Evolutionary conservation across 2,113 vertebrate species (phyloP), one percentile per base, ranked within the genome.

Genomic region (Enhydra lutris): DNA sequence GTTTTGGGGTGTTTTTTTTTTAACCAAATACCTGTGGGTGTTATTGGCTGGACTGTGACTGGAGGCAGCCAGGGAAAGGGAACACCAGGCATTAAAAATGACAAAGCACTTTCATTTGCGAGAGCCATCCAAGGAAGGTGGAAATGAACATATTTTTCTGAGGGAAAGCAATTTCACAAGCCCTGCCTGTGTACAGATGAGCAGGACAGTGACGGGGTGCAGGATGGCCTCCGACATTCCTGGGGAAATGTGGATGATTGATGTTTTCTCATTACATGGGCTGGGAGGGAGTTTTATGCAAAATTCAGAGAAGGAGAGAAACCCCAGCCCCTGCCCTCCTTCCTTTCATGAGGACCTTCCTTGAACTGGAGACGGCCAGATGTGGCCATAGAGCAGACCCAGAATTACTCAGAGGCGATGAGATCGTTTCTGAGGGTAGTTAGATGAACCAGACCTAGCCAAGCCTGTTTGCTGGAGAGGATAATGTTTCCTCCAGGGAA

Each of bases 21-120:
- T 52, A 85, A 57, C 15, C 83, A 89, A 88, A 94, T 92, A 97
- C 94, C 95, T 94, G 52, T 92, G 95, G 91, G 94, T 93, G 93
- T 96, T 95, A 95, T 91, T 39, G 10, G 93, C 82, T 93, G 47
- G 82, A 79, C 50, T 89, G 67, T 93, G 93, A 80, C 95, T 82
- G 2, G 73, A 91, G 78, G 93, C 73, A 73, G 47, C 6, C 20
- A 74, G 39, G 12, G 36, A 89, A 79, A 85, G 57, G 78, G 50
- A 88, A 95, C 42, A 71, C 50, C 0, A 13, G 92, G 89, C 93
- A 96, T 97, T 98, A 97, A 98, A 98, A 98, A 98, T 98, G 98
- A 98, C 98, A 98, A 95, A 98, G 97, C 96, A 96, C 97, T 98
- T 98, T 98, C 97, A 98, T 98, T 98, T 98, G 97, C 79, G 93